Evolutionary conservation across 64 coral and sea anemone species (phyloP).

Genomic region (Montipora cactus): DNA sequence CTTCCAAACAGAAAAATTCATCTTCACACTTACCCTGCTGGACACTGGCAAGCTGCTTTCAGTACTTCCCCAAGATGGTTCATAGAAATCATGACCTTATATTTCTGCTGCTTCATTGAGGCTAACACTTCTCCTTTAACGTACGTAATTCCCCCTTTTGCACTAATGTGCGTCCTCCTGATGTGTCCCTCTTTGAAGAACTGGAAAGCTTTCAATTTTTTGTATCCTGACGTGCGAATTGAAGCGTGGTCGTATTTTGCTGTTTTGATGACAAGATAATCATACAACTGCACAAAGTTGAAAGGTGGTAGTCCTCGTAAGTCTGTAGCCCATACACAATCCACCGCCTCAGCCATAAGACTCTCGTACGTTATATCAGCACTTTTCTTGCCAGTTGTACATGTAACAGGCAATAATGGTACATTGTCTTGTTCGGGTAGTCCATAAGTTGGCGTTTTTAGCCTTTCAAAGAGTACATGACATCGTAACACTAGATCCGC

Average conservation of each 20-base stretch:
- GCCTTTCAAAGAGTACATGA: not conserved
- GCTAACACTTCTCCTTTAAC: conserved; percentile 40
- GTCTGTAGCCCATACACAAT: conserved; percentile 31
- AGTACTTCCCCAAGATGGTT: not conserved
- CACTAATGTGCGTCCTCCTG: conserved; percentile 2
- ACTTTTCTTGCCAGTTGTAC: not conserved
- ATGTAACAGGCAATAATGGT: conserved; percentile 4
- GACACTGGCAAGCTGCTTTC: conserved; percentile 65
- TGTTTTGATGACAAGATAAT: conserved; percentile 63
- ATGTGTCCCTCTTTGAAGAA: conserved; percentile 68
- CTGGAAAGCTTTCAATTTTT: conserved; percentile 61
- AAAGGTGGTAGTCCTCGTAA: conserved; percentile 47
- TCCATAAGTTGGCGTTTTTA: conserved; percentile 2
- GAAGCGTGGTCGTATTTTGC: conserved; percentile 38
- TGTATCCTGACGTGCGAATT: conserved; percentile 34
- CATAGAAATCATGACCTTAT: conserved; percentile 20
- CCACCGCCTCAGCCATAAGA: not conserved
- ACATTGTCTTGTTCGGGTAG: not conserved
- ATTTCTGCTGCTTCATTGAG: conserved; percentile 23
- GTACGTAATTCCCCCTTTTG: conserved; percentile 1
- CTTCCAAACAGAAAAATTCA: not conserved
- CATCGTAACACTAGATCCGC: conserved; percentile 32
- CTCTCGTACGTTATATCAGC: too few relatives aligned
- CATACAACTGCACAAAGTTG: conserved; percentile 36
- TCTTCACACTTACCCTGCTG: conserved; percentile 60